Evolutionary conservation across 2,888 invertebrate genomes (phyloP), one percentile per base, ranked within the genome.

Genomic region (Eulithis testata): DNA sequence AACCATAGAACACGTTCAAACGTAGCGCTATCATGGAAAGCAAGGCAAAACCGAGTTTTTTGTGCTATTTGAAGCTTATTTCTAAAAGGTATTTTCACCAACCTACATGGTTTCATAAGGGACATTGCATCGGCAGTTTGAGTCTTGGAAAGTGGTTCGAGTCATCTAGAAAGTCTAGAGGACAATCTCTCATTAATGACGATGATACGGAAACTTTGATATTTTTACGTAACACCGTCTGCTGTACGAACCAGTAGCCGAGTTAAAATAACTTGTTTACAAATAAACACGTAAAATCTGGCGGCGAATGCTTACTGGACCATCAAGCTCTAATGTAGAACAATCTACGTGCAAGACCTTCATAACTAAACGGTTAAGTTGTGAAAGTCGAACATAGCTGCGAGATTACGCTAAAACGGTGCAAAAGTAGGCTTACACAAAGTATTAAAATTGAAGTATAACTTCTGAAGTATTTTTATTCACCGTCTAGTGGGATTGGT

Each of bases 301-400:
- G 50, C 63, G 69, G 76, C 71, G 68, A 73, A 69, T 65, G 68
- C 76, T 73, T 71, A 75, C 75, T 70, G 75, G 71, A 70, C 72
- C 74, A 76, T 76, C 73, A 73, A 77, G 75, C 73, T 75, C 53
- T 63, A 49, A 49, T 61, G 45, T 60, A 50, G 72, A 55, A 53
- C 14, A 55, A 68, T 73, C 70, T 74, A 76, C 76, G 74, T 74
- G 76, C 79, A 79, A 82, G 79, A 78, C 79, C 83, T 80, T 80
- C 77, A 74, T 75, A 79, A 76, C 74, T 77, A 74, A 76, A 78
- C 75, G 74, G 73, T 80, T 78, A 73, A 66, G 70, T 82, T 83
- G 84, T 82, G 84, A 84, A 85, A 85, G 84, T 81, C 73, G 76
- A 71, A 78, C 76, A 69, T 70, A 78, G 69, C 75, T 74, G 83